Base-by-base conservation (phyloP, 2,888 invertebrate genomes). In the Cataglyphis albicans region DNA sequence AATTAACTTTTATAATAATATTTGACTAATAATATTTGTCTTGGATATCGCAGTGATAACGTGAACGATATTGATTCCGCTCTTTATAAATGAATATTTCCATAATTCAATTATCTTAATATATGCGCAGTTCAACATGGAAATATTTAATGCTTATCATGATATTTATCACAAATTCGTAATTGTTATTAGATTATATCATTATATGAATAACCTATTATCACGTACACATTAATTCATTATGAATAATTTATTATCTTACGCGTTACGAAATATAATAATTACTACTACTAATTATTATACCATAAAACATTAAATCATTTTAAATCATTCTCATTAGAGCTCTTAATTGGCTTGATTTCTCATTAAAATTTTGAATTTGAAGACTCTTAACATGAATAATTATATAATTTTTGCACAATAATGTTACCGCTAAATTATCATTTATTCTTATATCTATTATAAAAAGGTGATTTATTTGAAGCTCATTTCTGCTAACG, bases 151-250 rank as follows among this genome's bases (percentile, higher is more conserved):
- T 64, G 5, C 4, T 35, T 15, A 0, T 38, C 18, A 1, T 21
- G 12, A 32, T 63, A 32, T 15, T 38, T 35, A 35, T 38, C 25
- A 25, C 1, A 21, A 21, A 35, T 64, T 5, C 57, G 29, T 18
- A 21, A 65, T 52, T 32, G 25, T 64, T 25, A 52, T n/a, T 25
- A 38, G 18, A 25, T 64, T 12, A 35, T 52, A 25, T 75, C 7
- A 73, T 68, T 55, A 59, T 7, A 25, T 52, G 52, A 48, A 48
- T 75, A 25, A 75, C 12, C 0, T 48, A 64, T 74, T 35, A 48
- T 74, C 32, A 6, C 48, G 18, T 3, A 29, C 5, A 29, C 15
- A 44, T 3, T n/a, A 3, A 10, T 35, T 75, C 7, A 59, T 68
- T 55, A 59, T 52, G 38, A 52, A 65, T 75, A 35, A 65, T 7